Conservation (phyloP, 2,888 invertebrate genomes). For the Acanthococcus lagerstroemiae region DNA sequence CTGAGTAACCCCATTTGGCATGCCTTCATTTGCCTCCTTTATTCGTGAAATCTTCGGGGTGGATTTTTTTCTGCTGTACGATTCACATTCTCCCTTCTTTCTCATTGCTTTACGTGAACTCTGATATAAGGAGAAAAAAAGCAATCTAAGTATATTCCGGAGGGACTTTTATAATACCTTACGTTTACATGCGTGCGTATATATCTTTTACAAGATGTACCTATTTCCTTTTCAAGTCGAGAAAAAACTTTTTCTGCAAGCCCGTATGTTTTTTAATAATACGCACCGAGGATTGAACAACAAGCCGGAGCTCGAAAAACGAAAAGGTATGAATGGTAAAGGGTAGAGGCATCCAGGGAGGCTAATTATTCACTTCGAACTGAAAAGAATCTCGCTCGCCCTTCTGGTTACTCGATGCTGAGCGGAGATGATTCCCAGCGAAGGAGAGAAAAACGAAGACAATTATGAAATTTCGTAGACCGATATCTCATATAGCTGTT, state of each 20-base stretch:
- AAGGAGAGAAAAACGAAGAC: too few species aligned
- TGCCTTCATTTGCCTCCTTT: too few species aligned
- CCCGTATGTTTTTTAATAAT: not conserved
- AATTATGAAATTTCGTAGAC: too few species aligned
- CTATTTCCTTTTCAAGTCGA: not conserved
- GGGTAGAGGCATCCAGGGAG: not conserved
- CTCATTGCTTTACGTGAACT: not conserved
- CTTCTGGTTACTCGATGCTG: too few species aligned
- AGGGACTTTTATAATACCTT: not conserved
- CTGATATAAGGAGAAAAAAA: not conserved
- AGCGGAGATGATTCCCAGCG: too few species aligned
- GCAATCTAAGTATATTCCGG: not conserved
- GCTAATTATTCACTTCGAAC: too few species aligned
- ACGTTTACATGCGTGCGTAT: not conserved
- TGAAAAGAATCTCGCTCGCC: too few species aligned
- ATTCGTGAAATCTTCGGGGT: not conserved
- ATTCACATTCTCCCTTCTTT: not conserved
- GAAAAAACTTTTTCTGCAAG: not conserved
- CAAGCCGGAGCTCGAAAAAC: not conserved
- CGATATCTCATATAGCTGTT: too few species aligned
- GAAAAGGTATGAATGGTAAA: not conserved
- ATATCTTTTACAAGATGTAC: not conserved
- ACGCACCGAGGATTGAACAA: not conserved
- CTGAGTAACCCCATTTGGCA: too few species aligned
- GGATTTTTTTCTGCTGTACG: not conserved